Evolutionary conservation across 2,113 vertebrate species (phyloP).

Genomic region (Sinosuthora webbiana): DNA sequence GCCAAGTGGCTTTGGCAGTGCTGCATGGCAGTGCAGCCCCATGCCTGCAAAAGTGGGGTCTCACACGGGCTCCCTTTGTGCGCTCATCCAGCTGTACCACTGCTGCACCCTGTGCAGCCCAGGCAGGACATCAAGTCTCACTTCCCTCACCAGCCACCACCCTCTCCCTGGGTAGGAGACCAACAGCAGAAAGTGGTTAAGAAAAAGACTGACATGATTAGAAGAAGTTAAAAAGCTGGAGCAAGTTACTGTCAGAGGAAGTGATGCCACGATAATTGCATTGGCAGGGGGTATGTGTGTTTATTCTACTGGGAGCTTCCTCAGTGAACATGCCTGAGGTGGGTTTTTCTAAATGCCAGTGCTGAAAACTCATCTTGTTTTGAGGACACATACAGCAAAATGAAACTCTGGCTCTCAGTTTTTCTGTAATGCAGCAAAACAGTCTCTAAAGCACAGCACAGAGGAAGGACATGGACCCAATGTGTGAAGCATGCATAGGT

Average conservation of each 20-base stretch:
- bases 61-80: rapidly evolving
- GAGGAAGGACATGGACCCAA: not conserved
- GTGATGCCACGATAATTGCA: not conserved
- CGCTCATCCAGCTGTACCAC: not conserved
- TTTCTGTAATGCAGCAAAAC: not conserved
- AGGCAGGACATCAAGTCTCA: rapidly evolving
- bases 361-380: not conserved
- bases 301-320: conserved; percentile 25
- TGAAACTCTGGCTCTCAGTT: not conserved
- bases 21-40: not conserved
- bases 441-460: not conserved
- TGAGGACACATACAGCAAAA: not conserved
- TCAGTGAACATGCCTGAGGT: not conserved
- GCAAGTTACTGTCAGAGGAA: not conserved
- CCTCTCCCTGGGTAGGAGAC: not conserved
- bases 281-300: not conserved
- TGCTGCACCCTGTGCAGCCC: not conserved
- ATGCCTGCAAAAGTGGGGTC: not conserved
- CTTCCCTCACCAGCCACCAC: not conserved
- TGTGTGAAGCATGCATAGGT: not conserved
- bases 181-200: not conserved
- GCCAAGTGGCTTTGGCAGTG: not conserved
- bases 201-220: not conserved
- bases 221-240: conserved; percentile 12
- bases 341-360: not conserved